Evolutionary conservation across 2,113 vertebrate species (phyloP), one percentile per base, ranked within the genome.

Genomic region (Seriola aureovittata): DNA sequence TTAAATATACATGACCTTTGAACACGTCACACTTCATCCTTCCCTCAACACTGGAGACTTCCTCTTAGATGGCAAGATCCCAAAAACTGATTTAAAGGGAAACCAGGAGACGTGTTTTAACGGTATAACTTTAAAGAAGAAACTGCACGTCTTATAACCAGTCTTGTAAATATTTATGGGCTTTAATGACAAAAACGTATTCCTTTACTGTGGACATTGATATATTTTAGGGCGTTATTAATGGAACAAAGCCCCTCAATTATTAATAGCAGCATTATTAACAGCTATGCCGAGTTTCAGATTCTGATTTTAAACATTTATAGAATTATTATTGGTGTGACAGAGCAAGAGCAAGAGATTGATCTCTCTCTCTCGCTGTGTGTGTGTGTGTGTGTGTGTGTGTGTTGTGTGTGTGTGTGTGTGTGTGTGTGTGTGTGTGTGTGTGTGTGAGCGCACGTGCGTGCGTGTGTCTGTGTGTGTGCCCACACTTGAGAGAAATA

Each of bases 221-320:
- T 91, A 34, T 92, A 88, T 93, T 81, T 82, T 16, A 63, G 75
- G 62, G 66, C 12, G 4, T 90, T 90, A 92, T 90, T 85, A 92
- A 91, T 92, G 91, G 88, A 86, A 82, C 75, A 78, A 84, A 76
- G 38, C 62, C 75, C 75, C 92, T 75, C 40, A 90, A 93, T 90
- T 91, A 92, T 94, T 93, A 87, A 94, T 90, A 44, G 57, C 66
- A 71, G 76, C 25, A 57, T 92, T 93, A 93, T 91, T 93, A 94
- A 91, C 84, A 84, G 79, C 90, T 81, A 54, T 57, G 86, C 64
- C 9, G 40, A 25, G 81, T 85, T 86, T 86, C 69, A 9, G 62
- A 76, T 85, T 88, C 78, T 69, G 86, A 78, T 86, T 90, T 94
- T 91, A 93, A 93, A 94, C 90, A 93, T 94, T 94, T 88, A 94